These are phyloP conservation scores for Buathra laborator DNA, from an alignment of 2,888 invertebrate species.

Conservation along the genomic window DNA sequence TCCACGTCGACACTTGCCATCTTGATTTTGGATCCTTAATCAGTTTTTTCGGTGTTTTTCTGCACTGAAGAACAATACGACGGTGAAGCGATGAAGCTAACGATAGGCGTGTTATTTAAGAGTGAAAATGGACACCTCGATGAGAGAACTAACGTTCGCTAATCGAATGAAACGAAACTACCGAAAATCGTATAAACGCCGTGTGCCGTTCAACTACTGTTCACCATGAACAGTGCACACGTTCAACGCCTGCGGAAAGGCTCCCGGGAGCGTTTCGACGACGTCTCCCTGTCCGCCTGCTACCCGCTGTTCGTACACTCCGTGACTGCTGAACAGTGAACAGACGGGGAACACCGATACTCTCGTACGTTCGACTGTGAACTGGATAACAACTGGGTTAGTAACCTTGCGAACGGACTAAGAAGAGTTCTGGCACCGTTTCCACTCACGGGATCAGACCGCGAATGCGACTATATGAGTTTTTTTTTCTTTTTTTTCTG, in stretches of 20 bases:
- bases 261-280: neutral
- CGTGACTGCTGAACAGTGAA: constrained; percentile 8
- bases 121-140: neutral
- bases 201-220: neutral
- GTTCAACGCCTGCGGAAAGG: constrained; percentile 5
- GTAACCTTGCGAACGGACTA: constrained; percentile 66
- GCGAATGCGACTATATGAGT: constrained; percentile 42
- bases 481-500: neutral
- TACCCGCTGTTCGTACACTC: constrained; percentile 2
- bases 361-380: constrained; percentile 46
- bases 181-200: no score
- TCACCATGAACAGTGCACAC: neutral
- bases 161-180: constrained; percentile 41
- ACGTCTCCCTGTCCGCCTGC: neutral
- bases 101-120: constrained; percentile 9
- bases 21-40: neutral
- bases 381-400: constrained; percentile 73
- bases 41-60: neutral
- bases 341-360: constrained; percentile 35
- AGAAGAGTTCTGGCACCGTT: constrained; percentile 26
- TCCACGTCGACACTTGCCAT: constrained; percentile 79
- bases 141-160: constrained; percentile 44
- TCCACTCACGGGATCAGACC: neutral
- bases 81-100: constrained; percentile 11
- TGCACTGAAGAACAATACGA: neutral